These are phyloP conservation scores for Agapornis roseicollis DNA, from an alignment of 2,113 vertebrate species.

Conservation along the genomic window DNA sequence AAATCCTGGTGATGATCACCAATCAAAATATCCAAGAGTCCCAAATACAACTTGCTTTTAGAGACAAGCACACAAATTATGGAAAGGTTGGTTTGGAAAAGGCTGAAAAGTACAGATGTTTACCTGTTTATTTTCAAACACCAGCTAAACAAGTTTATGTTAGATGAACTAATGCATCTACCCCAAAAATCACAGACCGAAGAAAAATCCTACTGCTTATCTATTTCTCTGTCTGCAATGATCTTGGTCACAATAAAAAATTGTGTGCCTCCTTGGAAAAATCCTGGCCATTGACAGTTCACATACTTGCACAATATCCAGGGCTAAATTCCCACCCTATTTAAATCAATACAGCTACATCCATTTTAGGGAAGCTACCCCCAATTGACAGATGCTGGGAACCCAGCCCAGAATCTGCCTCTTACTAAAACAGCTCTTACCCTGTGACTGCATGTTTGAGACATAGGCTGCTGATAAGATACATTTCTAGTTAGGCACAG, in stretches of 20 bases:
- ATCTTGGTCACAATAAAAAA: not conserved
- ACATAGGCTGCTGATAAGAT: constrained; percentile 28
- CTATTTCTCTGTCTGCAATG: not conserved
- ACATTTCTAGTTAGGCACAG: not conserved
- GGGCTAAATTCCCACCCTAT: not conserved
- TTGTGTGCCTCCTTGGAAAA: not conserved
- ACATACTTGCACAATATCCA: not conserved
- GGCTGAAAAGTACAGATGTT: not conserved
- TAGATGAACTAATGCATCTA: not conserved
- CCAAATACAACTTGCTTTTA: not conserved
- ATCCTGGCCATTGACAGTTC: not conserved
- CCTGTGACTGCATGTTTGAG: not conserved
- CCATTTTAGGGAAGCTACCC: constrained; percentile 20
- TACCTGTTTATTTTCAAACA: not conserved
- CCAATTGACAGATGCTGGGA: not conserved
- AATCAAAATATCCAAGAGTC: not conserved
- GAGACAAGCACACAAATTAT: not conserved
- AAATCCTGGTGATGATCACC: not conserved
- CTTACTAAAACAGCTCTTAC: not conserved
- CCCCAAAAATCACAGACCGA: not conserved
- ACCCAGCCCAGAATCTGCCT: not conserved
- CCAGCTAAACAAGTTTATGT: not conserved
- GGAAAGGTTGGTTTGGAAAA: not conserved
- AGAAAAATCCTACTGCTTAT: not conserved
- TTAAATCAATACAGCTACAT: constrained; percentile 14